Base-by-base conservation (phyloP, 1,140 invertebrate species). In the Zaprionus africanus region DNA sequence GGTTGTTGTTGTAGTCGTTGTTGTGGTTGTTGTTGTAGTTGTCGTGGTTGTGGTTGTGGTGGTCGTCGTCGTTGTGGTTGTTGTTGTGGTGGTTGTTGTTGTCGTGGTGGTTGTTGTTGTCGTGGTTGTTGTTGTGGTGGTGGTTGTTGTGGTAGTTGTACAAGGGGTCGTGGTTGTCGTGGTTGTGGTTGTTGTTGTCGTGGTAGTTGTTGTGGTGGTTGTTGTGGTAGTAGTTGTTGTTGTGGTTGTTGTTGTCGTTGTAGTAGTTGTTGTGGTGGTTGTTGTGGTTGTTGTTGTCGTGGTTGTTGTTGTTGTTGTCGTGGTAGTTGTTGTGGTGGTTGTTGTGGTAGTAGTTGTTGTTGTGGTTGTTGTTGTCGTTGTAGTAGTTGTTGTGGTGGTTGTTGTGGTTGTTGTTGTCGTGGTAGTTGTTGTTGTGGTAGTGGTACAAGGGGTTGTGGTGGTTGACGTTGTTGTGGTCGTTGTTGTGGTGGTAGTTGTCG, bases 101-200 rank as follows among this genome's bases (percentile, higher is more conserved):
- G 68, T 71, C 5, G 46, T 61, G 0, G 66, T 69, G 0, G 65
- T 68, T 0, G 41, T 28, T 0, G 46, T 41, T 12, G 62, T 65
- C 0, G 43, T 28, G 26, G 68, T 41, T 0, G 34, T 57, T 0
- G 63, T 54, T 0, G 34, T 46, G 11, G 59, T 70, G 1, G 68
- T 71, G 1, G 62, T 76, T 2, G 68, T 49, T 6, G 68, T 72
- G 0, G 69, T 73, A 1, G 68, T 60, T 15, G 56, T 67, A 0
- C 24, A 34, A 0, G 49, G 7, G 0, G 28, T 59, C 2, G 62
- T 62, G 0, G 68, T 66, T 0, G 17, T 53, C 0, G 65, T 56
- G 1, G 67, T 24, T 1, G 68, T 17, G 4, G 61, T 59, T 1
- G 65, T 43, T 22, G 24, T 34, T 0, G 38, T 28, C 4, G 51